Evolutionary conservation across 1,140 invertebrate genomes (phyloP).

Genomic region (Zaprionus vittiger): DNA sequence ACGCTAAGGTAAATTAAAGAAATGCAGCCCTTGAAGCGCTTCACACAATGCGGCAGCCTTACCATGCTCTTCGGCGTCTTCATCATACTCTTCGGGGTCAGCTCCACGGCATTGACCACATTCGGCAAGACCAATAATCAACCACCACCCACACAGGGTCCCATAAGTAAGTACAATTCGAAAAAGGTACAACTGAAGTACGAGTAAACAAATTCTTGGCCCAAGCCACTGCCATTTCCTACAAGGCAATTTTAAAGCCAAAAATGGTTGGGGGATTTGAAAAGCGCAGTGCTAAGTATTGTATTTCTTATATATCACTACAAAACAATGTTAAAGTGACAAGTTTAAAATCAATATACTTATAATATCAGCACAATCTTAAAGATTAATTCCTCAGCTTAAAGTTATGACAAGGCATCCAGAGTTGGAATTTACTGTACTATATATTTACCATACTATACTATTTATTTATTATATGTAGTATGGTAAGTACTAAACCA

Average conservation of each 20-base stretch:
- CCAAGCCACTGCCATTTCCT: not conserved
- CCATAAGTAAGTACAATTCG: conserved; percentile 83
- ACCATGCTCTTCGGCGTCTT: conserved; percentile 84
- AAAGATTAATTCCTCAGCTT: not conserved
- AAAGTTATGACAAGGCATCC: not conserved
- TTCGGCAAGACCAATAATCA: conserved; percentile 88
- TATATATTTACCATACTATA: too few relatives aligned
- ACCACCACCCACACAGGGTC: conserved; percentile 86
- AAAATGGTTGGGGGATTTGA: not conserved
- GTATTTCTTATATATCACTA: not conserved
- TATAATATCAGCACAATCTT: not conserved
- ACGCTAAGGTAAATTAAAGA: conserved; percentile 29
- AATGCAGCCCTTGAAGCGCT: conserved; percentile 84
- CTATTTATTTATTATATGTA: too few relatives aligned
- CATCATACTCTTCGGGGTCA: conserved; percentile 83
- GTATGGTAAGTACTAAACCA: not conserved
- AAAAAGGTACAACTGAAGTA: conserved; percentile 14
- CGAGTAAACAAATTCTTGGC: conserved; percentile 38
- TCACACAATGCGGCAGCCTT: conserved; percentile 83
- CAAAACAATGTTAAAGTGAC: not conserved
- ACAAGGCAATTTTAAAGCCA: not conserved
- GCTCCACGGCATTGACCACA: conserved; percentile 87
- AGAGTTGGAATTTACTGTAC: too few relatives aligned
- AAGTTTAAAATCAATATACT: not conserved
- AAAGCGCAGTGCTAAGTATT: not conserved